These are phyloP conservation scores for Coleophora deauratella DNA, from an alignment of 2,888 invertebrate species.

Conservation along the genomic window DNA sequence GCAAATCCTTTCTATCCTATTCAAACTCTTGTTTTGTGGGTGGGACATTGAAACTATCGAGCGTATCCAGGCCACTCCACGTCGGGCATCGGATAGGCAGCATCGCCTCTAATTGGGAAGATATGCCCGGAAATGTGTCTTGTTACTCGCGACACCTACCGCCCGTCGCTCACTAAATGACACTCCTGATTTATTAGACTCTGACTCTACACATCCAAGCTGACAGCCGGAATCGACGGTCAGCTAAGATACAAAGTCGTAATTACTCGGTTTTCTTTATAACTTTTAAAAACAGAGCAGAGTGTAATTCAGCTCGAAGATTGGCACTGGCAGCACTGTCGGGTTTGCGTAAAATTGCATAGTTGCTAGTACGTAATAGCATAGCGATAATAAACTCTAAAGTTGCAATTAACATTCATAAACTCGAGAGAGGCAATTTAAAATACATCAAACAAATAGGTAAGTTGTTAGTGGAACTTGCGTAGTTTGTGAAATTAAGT, in stretches of 20 bases:
- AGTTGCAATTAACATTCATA: conserved; percentile 1
- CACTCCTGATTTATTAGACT: conserved; percentile 53
- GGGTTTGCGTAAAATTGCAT: no score
- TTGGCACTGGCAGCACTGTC: neutral
- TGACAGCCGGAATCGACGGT: conserved; percentile 38
- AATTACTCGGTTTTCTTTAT: conserved; percentile 1
- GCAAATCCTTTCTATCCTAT: neutral
- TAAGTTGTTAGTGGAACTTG: no score
- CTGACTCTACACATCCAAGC: conserved; percentile 46
- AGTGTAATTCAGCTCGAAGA: neutral
- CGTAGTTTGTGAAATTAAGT: conserved; percentile 22
- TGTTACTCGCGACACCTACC: conserved; percentile 53
- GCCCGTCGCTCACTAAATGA: conserved; percentile 39
- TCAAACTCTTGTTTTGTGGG: neutral
- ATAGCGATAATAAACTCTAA: neutral
- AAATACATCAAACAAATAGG: no score
- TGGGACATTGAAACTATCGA: neutral
- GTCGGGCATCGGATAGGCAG: conserved; percentile 5
- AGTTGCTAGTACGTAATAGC: conserved; percentile 1
- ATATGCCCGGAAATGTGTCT: conserved; percentile 63
- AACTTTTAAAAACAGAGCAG: no score
- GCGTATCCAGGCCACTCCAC: neutral
- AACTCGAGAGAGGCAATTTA: neutral
- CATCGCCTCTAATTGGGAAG: conserved; percentile 58
- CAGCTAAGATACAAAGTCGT: conserved; percentile 1